Evolutionary conservation across 2,797 vertebrate genomes (phyloP).

Genomic region (Syngnathus acus): DNA sequence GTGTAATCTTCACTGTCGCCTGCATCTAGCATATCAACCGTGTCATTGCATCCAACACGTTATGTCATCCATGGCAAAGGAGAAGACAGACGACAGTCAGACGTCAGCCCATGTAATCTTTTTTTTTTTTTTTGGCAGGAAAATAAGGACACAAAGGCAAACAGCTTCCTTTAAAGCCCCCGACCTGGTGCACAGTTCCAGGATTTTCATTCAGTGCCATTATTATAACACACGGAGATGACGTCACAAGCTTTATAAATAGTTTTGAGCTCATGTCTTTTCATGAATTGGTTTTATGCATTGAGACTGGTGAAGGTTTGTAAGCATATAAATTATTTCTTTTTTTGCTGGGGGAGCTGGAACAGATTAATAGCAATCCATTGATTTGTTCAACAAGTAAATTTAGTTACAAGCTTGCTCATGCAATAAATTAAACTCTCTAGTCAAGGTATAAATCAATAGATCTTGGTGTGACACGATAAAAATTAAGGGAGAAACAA

Average conservation of each 20-base stretch:
- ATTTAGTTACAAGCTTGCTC: not conserved
- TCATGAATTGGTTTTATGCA: not conserved
- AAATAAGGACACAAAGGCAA: constrained; percentile 8
- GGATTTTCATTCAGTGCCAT: constrained; percentile 36
- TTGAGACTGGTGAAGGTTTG: constrained; percentile 2
- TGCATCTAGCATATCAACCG: constrained; percentile 35
- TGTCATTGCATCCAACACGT: constrained; percentile 13
- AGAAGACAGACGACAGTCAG: constrained; percentile 6
- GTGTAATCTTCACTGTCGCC: constrained; percentile 41
- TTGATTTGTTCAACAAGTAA: not conserved
- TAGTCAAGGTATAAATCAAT: not conserved
- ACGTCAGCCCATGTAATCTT: constrained; percentile 31
- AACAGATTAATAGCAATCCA: no score
- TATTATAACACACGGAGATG: constrained; percentile 28
- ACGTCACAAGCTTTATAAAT: constrained; percentile 46
- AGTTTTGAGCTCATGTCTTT: constrained; percentile 26
- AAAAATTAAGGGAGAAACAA: no score
- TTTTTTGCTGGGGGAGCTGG: not conserved
- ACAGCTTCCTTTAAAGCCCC: constrained; percentile 28
- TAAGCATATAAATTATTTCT: no score
- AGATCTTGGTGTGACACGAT: no score
- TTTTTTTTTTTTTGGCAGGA: constrained; percentile 23
- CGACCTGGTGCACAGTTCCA: constrained; percentile 12
- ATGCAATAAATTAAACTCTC: not conserved
- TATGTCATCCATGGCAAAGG: constrained; percentile 30